Percentiles rank a stretch among this genome's conserved stretches.
phyloP scores from a whole-genome alignment of 2,113 vertebrate species.

The Pomatostomus ruficeps region DNA sequence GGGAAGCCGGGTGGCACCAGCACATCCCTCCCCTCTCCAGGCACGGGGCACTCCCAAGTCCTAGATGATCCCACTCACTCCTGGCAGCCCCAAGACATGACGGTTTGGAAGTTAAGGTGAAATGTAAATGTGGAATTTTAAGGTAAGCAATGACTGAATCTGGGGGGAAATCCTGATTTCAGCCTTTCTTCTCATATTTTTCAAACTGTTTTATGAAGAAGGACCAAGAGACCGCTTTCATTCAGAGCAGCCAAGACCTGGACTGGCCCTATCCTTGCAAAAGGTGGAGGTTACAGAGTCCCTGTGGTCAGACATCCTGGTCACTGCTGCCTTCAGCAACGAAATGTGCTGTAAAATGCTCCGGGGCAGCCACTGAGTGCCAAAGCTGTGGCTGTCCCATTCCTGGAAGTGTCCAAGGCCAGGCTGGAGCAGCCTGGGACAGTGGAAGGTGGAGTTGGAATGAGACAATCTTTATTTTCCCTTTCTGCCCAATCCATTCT shows the following conservation, averaged over 20 bases:
- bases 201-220: background rate
- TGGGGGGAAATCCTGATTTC: background rate
- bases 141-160: background rate
- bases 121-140: background rate
- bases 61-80: accelerated
- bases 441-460: background rate
- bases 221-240: background rate
- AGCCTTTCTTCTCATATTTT: background rate
- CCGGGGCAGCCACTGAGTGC: accelerated
- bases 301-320: background rate
- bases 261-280: background rate
- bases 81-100: too few relatives aligned
- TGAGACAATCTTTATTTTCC: background rate
- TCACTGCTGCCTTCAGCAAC: background rate
- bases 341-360: background rate
- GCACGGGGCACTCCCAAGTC: background rate
- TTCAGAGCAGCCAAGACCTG: background rate
- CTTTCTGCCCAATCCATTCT: background rate
- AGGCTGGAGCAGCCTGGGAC: background rate
- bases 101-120: too few relatives aligned
- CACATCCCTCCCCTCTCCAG: background rate
- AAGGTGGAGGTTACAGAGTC: background rate
- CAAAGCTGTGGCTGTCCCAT: background rate
- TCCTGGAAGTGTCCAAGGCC: background rate
- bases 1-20: background rate